Percentiles rank a stretch among this genome's conserved stretches.
phyloP scores from a whole-genome alignment of 2,888 invertebrate species.

The Arctia plantaginis region DNA sequence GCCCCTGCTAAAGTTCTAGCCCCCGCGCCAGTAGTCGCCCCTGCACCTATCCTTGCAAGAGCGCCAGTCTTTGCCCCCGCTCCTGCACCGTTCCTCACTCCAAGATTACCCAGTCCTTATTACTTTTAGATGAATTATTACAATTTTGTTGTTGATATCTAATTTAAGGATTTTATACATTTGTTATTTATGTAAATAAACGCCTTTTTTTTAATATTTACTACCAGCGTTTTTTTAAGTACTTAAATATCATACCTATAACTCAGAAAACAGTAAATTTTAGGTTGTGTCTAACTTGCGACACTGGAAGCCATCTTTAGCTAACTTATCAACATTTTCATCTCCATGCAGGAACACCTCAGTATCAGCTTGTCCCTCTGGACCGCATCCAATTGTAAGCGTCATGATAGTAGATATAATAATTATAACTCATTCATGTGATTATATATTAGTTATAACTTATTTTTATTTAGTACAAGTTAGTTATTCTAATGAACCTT shows the following conservation, averaged over 20 bases:
- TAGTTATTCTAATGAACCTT: no score
- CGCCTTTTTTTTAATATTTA: slow-evolving; percentile 54
- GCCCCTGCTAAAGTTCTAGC: slow-evolving; percentile 65
- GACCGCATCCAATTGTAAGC: no score
- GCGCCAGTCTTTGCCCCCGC: slow-evolving; percentile 51
- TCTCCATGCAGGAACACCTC: no score
- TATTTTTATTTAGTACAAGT: no score
- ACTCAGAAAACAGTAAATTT: neutral
- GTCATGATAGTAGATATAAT: no score
- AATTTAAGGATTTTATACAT: slow-evolving; percentile 69
- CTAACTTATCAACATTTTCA: neutral
- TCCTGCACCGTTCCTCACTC: slow-evolving; percentile 60
- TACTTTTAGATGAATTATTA: slow-evolving; percentile 82
- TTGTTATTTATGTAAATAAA: slow-evolving; percentile 81
- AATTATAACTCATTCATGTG: no score
- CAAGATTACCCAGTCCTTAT: slow-evolving; percentile 74
- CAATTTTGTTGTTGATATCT: slow-evolving; percentile 79
- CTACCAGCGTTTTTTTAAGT: slow-evolving; percentile 11
- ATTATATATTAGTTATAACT: no score
- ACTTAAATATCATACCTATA: neutral
- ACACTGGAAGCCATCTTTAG: neutral
- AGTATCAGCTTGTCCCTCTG: no score
- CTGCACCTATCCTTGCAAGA: slow-evolving; percentile 42
- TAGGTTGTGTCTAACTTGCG: neutral
- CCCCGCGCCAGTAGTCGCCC: slow-evolving; percentile 59